Evolutionary conservation across 2,113 vertebrate species (phyloP).

Genomic region (Tupaia tana): DNA sequence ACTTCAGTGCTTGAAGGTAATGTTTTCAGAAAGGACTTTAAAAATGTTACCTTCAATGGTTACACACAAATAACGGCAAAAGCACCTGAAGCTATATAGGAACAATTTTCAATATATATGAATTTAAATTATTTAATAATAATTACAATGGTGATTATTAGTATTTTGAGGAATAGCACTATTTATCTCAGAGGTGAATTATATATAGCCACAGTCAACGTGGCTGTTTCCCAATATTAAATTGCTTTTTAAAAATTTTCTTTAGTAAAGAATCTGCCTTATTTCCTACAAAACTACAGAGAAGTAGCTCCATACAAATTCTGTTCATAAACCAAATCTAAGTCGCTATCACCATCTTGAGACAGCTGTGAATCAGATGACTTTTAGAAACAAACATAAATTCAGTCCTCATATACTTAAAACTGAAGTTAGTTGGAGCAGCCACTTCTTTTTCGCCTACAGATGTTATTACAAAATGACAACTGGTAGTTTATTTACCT

Average conservation of each 20-base stretch:
- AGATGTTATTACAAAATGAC: background rate
- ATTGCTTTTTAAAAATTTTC: background rate
- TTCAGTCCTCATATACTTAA: conserved; percentile 63
- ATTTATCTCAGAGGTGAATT: conserved; percentile 4
- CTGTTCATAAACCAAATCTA: conserved; percentile 58
- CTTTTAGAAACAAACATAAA: conserved; percentile 69
- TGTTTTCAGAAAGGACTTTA: background rate
- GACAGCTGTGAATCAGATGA: conserved; percentile 29
- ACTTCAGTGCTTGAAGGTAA: background rate
- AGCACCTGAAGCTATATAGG: background rate
- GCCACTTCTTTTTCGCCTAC: background rate
- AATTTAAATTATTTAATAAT: conserved; percentile 17
- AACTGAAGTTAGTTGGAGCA: conserved; percentile 12
- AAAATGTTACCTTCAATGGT: conserved; percentile 15
- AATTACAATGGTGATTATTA: background rate
- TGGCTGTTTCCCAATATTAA: background rate
- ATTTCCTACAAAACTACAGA: conserved; percentile 51
- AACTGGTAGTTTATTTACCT: conserved; percentile 86
- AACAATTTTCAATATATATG: background rate
- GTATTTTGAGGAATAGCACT: conserved; percentile 37
- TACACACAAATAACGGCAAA: background rate
- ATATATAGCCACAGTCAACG: background rate
- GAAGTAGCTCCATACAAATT: conserved; percentile 52
- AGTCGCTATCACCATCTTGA: conserved; percentile 26
- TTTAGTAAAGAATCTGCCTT: conserved; percentile 44